These are phyloP conservation scores for Sterna hirundo DNA, from an alignment of 2,113 vertebrate species.

Conservation along the genomic window DNA sequence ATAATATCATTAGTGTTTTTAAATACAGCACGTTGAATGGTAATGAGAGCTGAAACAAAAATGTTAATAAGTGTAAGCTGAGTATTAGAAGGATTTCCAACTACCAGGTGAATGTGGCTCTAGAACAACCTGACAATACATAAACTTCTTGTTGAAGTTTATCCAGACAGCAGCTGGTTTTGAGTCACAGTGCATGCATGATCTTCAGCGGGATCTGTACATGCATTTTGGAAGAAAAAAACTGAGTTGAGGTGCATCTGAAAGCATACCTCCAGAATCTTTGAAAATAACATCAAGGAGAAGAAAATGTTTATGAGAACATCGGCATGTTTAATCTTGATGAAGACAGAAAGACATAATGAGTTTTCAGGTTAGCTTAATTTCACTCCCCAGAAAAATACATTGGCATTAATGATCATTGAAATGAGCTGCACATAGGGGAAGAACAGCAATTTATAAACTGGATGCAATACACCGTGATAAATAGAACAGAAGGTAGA, in stretches of 20 bases:
- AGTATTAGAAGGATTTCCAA: background rate
- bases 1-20: background rate
- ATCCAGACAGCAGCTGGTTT: background rate
- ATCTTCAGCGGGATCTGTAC: background rate
- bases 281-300: background rate
- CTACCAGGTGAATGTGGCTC: background rate
- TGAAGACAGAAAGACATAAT: background rate
- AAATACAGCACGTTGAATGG: background rate
- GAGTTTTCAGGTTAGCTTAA: background rate
- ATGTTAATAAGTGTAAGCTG: background rate
- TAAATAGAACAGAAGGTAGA: background rate
- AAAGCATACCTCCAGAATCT: background rate
- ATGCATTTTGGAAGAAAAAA: background rate
- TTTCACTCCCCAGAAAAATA: background rate
- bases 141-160: background rate
- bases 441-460: constrained; percentile 1
- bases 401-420: background rate
- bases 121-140: background rate
- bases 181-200: background rate
- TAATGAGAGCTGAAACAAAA: background rate
- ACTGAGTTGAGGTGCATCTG: background rate
- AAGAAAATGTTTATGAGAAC: background rate
- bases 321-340: background rate
- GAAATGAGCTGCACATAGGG: background rate
- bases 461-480: background rate